phyloP scores from a whole-genome alignment of 2,113 vertebrate species.

The Oophaga pumilio region DNA sequence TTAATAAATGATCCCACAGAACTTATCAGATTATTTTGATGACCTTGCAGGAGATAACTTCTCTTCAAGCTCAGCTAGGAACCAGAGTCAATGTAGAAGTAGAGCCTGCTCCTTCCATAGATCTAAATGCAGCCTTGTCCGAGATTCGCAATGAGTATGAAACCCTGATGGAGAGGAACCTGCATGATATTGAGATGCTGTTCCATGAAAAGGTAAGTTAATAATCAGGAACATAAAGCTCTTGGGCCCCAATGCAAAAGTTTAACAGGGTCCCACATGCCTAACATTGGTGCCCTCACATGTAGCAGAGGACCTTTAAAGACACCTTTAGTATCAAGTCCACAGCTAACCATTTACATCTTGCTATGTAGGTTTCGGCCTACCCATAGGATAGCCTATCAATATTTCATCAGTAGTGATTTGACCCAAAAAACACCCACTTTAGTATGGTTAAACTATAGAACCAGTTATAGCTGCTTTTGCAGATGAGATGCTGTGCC shows the following conservation, averaged over 20 bases:
- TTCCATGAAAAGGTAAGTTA: slow-evolving; percentile 56
- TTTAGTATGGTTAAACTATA: background rate
- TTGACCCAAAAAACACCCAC: background rate
- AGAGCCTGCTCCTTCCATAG: slow-evolving; percentile 66
- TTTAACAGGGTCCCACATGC: background rate
- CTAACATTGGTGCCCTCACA: background rate
- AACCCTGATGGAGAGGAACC: slow-evolving; percentile 60
- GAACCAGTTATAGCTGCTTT: background rate
- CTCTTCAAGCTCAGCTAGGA: slow-evolving; percentile 59
- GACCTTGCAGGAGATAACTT: slow-evolving; percentile 58
- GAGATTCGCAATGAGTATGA: slow-evolving; percentile 79
- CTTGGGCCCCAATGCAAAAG: background rate
- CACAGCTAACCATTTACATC: background rate
- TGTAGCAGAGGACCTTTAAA: background rate
- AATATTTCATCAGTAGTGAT: background rate
- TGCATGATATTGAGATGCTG: slow-evolving; percentile 69
- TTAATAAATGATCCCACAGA: background rate
- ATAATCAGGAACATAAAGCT: background rate
- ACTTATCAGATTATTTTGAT: background rate
- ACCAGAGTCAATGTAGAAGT: slow-evolving; percentile 76
- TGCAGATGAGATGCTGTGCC: background rate
- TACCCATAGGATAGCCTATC: background rate
- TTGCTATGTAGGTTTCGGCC: background rate
- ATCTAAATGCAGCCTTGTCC: slow-evolving; percentile 66
- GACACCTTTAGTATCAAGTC: background rate